Evolutionary conservation across 2,888 invertebrate genomes (phyloP).

Genomic region (Ectemnius lituratus): DNA sequence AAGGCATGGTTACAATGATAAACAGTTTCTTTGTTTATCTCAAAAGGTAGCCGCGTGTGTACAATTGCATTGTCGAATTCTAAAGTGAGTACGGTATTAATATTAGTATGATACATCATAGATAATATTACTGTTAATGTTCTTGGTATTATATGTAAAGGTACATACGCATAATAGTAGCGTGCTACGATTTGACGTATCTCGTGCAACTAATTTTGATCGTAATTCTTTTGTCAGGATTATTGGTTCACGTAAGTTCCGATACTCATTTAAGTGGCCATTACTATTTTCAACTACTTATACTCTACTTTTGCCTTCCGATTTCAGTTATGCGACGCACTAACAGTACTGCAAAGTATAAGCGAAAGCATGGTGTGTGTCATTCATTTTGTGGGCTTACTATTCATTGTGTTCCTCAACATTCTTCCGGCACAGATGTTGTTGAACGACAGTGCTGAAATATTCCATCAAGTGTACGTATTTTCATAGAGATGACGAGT

Average conservation of each 20-base stretch:
- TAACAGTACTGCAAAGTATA: not conserved
- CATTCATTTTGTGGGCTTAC: not conserved
- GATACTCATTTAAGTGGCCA: too few species aligned
- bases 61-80: not conserved
- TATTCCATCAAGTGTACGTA: constrained; percentile 5
- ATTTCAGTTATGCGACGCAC: not conserved
- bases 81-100: constrained; percentile 5
- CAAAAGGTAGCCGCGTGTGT: not conserved
- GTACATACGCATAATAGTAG: not conserved
- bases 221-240: not conserved
- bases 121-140: not conserved
- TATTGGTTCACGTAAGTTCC: not conserved
- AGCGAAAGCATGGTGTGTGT: not conserved
- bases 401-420: constrained; percentile 1
- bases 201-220: not conserved
- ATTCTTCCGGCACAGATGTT: constrained; percentile 7
- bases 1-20: too few species aligned
- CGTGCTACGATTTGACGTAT: not conserved
- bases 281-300: not conserved
- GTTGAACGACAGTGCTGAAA: not conserved
- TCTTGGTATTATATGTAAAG: not conserved
- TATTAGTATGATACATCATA: not conserved
- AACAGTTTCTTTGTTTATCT: not conserved
- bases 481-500: not conserved
- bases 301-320: not conserved